Evolutionary conservation across 2,113 vertebrate species (phyloP), one percentile per base, ranked within the genome.

Genomic region (Eidolon helvum): DNA sequence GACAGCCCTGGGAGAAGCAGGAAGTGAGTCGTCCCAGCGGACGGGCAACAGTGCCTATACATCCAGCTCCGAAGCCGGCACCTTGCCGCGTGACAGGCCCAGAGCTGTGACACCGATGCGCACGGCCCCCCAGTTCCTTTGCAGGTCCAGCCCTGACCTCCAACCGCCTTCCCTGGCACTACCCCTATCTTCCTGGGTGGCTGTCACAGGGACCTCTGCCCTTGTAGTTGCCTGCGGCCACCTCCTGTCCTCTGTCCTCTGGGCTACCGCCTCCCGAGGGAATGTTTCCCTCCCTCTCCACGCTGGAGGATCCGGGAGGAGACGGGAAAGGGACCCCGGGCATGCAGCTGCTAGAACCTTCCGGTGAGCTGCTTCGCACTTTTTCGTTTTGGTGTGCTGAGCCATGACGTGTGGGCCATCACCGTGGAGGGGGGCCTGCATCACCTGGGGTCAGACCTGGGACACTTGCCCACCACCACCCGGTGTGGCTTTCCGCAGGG

Each of bases 161-260:
- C 48, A 68, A 57, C 79, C 80, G 78, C 22, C 66, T 63, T 40
- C 53, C 30, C 9, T 10, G 33, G 33, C 53, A 35, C 78, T 18
- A 22, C 38, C 35, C n/a, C 50, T 22, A 50, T 12, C 48, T 50
- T 50, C 48, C 48, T 14, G 11, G 48, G 48, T 50, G 48, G 48
- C 48, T 14, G 48, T 14, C 48, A 45, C 4, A 2, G 38, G 75
- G 22, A 4, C 40, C 24, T 11, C 45, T 9, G 15, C 45, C 57
- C 4, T 61, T 33, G 45, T 30, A 24, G 55, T n/a, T 5, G 48
- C 38, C 82, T 77, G 30, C 5, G 22, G 30, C 10, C 22, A 50
- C 48, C 48, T 50, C 48, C 48, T 21, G 11, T 0, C 0, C 4
- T 21, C 26, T 4, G 0, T 4, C 57, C 1, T 22, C 53, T 1